Evolutionary conservation across 2,113 vertebrate genomes (phyloP).

Genomic region (Pedetes capensis): DNA sequence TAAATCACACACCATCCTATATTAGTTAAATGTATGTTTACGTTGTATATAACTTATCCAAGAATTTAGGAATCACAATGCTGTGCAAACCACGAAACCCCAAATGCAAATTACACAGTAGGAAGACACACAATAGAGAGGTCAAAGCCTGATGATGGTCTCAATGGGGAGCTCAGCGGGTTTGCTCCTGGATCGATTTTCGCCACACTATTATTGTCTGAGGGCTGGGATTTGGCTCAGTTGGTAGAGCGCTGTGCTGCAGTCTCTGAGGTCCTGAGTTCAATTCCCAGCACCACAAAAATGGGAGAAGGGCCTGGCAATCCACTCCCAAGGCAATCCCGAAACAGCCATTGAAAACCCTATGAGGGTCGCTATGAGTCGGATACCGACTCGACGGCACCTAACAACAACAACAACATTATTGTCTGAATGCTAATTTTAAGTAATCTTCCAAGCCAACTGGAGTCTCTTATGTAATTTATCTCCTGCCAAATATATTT

Average conservation of each 20-base stretch:
- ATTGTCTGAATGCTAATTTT: constrained; percentile 80
- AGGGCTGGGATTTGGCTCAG: no score
- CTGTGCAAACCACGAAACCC: constrained; percentile 67
- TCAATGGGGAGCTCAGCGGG: constrained; percentile 70
- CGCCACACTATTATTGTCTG: constrained; percentile 73
- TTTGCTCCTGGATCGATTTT: constrained; percentile 61
- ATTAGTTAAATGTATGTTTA: constrained; percentile 28
- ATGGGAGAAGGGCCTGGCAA: no score
- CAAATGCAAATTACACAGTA: constrained; percentile 79
- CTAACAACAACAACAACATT: no score
- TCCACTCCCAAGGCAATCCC: no score
- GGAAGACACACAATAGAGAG: constrained; percentile 62
- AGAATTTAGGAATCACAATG: constrained; percentile 46
- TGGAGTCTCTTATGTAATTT: constrained; percentile 66
- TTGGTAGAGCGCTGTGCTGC: no score
- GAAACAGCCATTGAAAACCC: no score
- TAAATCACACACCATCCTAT: neutral
- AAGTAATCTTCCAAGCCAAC: constrained; percentile 75
- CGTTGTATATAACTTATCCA: constrained; percentile 6
- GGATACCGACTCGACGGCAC: no score
- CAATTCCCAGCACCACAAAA: no score
- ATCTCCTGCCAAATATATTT: constrained; percentile 79
- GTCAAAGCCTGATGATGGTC: constrained; percentile 64
- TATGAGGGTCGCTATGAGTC: no score
- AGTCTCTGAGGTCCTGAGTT: no score